phyloP scores from a whole-genome alignment of 2,797 vertebrate species.

The Lutjanus campechanus region DNA sequence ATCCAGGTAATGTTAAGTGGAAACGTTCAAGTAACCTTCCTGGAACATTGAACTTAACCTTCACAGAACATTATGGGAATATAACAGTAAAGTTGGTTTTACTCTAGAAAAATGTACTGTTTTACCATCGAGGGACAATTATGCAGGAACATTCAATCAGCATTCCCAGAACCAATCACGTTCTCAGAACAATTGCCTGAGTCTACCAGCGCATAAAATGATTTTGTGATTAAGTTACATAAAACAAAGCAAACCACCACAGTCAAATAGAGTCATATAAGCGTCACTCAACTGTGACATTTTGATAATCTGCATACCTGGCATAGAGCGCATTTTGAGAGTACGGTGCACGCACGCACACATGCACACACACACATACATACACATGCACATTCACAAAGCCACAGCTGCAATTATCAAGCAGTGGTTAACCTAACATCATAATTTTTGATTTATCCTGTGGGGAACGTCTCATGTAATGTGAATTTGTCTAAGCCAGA shows the following conservation, averaged over 20 bases:
- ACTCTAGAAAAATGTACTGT: no score
- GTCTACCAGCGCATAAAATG: not conserved
- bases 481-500: conserved; percentile 73
- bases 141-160: no score
- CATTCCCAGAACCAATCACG: no score
- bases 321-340: conserved; percentile 36
- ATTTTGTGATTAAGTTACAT: conserved; percentile 21
- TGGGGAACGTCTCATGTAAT: conserved; percentile 74
- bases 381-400: conserved; percentile 37
- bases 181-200: no score
- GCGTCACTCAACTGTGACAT: conserved; percentile 52
- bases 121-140: no score
- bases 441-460: conserved; percentile 79
- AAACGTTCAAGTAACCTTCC: no score
- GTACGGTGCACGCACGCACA: conserved; percentile 14
- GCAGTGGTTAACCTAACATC: conserved; percentile 69
- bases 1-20: no score
- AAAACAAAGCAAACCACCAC: conserved; percentile 30
- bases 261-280: conserved; percentile 31
- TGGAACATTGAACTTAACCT: no score
- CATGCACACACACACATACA: conserved; percentile 6
- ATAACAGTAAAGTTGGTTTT: no score
- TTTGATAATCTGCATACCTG: conserved; percentile 61
- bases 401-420: conserved; percentile 68
- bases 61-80: no score